Percentiles rank a stretch among this genome's conserved stretches.
phyloP scores from a whole-genome alignment of 1,140 invertebrate genomes.

The Drosophila bipectinata region DNA sequence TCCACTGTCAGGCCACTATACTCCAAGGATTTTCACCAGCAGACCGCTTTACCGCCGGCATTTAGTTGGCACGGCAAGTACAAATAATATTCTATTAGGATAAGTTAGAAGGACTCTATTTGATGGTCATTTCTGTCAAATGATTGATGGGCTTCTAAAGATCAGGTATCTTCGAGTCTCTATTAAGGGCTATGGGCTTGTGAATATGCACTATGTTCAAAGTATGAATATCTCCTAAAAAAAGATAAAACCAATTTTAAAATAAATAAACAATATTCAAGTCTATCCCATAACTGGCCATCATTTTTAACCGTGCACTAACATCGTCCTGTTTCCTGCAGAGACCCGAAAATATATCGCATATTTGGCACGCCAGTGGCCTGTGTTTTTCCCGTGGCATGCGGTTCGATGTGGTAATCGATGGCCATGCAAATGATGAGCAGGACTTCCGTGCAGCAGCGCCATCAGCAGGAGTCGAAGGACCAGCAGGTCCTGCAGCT shows the following conservation, averaged over 20 bases:
- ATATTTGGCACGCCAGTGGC: constrained; percentile 77
- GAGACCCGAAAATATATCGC: constrained; percentile 68
- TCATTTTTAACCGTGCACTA: background rate
- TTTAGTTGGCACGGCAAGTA: background rate
- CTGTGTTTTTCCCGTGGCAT: constrained; percentile 60
- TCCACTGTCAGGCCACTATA: background rate
- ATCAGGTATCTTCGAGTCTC: too few species aligned
- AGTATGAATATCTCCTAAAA: too few species aligned
- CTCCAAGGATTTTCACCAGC: constrained; percentile 1
- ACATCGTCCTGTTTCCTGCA: constrained; percentile 53
- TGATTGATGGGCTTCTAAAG: too few species aligned
- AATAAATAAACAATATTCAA: background rate
- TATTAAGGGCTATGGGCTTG: too few species aligned
- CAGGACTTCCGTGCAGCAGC: constrained; percentile 29
- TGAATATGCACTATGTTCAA: too few species aligned
- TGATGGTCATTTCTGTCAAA: too few species aligned
- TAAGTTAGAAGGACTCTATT: background rate
- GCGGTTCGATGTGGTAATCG: constrained; percentile 55
- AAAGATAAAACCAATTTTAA: too few species aligned
- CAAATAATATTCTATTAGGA: background rate
- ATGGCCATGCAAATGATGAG: constrained; percentile 74
- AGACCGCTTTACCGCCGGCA: background rate
- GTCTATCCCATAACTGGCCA: background rate
- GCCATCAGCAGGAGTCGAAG: background rate
- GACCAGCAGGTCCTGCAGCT: constrained; percentile 18